A percentile compares a stretch with the other conserved stretches of the same genome.
Conservation (phyloP, 2,113 vertebrate genomes). For the Tragelaphus imberbis region DNA sequence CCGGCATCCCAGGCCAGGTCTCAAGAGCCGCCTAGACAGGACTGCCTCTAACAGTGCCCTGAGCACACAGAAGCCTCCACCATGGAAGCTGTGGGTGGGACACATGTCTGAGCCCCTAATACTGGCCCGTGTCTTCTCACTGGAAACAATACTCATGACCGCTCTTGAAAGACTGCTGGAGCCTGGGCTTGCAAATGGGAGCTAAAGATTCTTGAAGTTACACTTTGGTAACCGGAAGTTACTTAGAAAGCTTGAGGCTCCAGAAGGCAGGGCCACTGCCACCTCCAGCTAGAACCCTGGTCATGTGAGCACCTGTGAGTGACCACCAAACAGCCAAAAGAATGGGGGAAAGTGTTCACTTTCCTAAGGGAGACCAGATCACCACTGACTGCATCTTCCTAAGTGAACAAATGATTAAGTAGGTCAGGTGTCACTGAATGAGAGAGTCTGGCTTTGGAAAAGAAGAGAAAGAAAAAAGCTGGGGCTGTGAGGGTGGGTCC, state of each 20-base stretch:
- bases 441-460: not conserved
- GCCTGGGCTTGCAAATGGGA: not conserved
- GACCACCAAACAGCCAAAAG: not conserved
- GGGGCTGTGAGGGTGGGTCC: not conserved
- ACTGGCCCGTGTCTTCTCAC: accelerated
- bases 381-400: not conserved
- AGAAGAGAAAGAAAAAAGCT: not conserved
- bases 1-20: not conserved
- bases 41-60: not conserved
- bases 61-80: not conserved
- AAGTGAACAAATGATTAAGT: not conserved
- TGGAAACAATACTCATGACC: not conserved
- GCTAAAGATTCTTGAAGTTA: not conserved
- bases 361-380: not conserved
- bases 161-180: not conserved
- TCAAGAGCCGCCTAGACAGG: not conserved
- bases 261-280: not conserved
- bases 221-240: not conserved
- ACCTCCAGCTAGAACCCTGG: not conserved
- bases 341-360: not conserved
- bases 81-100: not conserved
- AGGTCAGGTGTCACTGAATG: not conserved
- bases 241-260: not conserved
- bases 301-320: not conserved
- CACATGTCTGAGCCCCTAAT: not conserved